Evolutionary conservation across 2,888 invertebrate species (phyloP).

Genomic region (Eristalis intricaria): DNA sequence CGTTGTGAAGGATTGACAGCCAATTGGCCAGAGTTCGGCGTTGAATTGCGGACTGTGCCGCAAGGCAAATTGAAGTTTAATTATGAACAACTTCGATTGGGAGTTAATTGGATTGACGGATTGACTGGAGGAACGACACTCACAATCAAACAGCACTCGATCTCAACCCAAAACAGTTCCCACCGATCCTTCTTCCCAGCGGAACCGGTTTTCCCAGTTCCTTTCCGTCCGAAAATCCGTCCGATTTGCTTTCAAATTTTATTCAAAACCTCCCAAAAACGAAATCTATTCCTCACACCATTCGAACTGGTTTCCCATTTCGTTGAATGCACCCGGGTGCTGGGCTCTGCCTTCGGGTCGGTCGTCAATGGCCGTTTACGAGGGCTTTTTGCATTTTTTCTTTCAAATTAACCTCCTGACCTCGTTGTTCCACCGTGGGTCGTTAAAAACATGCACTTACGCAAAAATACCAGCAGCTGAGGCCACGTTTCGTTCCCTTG

Average conservation of each 20-base stretch:
- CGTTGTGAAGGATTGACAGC: neutral
- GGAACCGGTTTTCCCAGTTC: slow-evolving; percentile 25
- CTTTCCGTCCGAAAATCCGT: slow-evolving; percentile 1
- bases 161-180: slow-evolving; percentile 10
- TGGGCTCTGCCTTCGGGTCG: neutral
- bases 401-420: slow-evolving; percentile 66
- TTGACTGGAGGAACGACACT: no score
- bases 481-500: neutral
- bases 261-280: slow-evolving; percentile 26
- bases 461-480: slow-evolving; percentile 43
- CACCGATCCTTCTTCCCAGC: neutral
- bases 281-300: slow-evolving; percentile 16
- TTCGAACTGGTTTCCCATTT: slow-evolving; percentile 35
- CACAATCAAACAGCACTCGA: no score
- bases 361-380: slow-evolving; percentile 21
- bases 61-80: slow-evolving; percentile 23
- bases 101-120: neutral
- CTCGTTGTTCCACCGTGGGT: slow-evolving; percentile 43
- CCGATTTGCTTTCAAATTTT: slow-evolving; percentile 30
- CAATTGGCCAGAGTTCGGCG: slow-evolving; percentile 25
- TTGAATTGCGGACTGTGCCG: neutral
- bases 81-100: neutral
- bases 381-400: slow-evolving; percentile 57
- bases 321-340: neutral
- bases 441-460: slow-evolving; percentile 28